Evolutionary conservation across 2,797 vertebrate species (phyloP), one percentile per base, ranked within the genome.

Genomic region (Hylomyscus alleni): DNA sequence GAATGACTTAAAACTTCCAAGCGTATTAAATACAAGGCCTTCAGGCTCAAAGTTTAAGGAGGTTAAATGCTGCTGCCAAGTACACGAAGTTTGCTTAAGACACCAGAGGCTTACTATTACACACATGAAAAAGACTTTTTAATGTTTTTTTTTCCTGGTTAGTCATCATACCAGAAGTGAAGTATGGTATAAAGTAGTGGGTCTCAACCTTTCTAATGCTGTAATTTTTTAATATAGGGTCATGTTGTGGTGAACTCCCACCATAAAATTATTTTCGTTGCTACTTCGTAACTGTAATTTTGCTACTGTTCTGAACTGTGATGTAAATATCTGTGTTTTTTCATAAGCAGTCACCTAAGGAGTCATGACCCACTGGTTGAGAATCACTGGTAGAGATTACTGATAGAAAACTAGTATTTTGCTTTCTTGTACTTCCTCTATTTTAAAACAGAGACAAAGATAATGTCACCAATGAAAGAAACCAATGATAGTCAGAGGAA

Each of bases 11-110:
- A 77, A 90, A 92, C 11, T 37, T 56, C 0, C 50, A 85, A 52
- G 52, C 69, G 20, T 87, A 20, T 78, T 85, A 82, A 90, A 54
- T 52, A 90, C 29, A 90, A 90, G 78, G 80, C 37, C 82, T 58
- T 50, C 34, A 91, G 95, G 91, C 84, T 96, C 87, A 91, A 72
- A 26, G 84, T 78, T 95, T 19, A 89, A 75, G 69, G 89, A 69
- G 89, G 73, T 50, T 40, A 93, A 91, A 94, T 78, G 65, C 72
- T 95, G 73, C 60, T 87, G 73, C 3, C 26, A 78, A 76, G 50
- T 14, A 92, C 44, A 10, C 3, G 80, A 89, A 94, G 44, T 20
- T 72, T 54, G 44, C 65, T 89, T 89, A 58, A 90, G 69, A 91
- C 87, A 50, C 54, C 22, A 89, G 82, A 29, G 34, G 17, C 80